Conservation (phyloP, 2,797 vertebrate species). For the Rhinatrema bivittatum region DNA sequence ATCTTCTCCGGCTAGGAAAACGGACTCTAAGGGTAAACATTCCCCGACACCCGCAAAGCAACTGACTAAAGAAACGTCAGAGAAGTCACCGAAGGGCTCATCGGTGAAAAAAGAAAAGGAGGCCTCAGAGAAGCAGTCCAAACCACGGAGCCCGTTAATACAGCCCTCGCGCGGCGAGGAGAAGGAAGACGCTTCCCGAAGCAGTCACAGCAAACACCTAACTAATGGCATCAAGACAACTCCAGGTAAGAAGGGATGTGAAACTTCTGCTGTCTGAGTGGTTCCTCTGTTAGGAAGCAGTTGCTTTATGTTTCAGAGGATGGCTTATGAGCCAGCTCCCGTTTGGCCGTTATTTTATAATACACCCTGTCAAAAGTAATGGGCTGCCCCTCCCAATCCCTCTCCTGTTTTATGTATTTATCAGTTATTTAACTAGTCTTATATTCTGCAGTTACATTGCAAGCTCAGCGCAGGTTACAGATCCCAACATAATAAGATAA, state of each 20-base stretch:
- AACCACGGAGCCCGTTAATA: constrained; percentile 57
- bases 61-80: constrained; percentile 51
- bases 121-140: constrained; percentile 61
- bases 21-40: constrained; percentile 72
- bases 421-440: too few species aligned
- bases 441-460: too few species aligned
- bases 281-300: background rate
- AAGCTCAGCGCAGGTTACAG: too few species aligned
- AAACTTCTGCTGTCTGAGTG: too few species aligned
- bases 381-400: too few species aligned
- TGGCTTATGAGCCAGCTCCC: too few species aligned
- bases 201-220: constrained; percentile 64
- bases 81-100: constrained; percentile 64
- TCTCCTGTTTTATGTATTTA: too few species aligned
- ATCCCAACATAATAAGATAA: too few species aligned
- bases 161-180: constrained; percentile 67
- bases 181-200: constrained; percentile 72
- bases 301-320: background rate
- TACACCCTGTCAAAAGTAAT: too few species aligned
- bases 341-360: too few species aligned
- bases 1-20: constrained; percentile 75
- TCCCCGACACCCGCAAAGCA: constrained; percentile 81
- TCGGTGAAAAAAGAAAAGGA: constrained; percentile 68
- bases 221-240: constrained; percentile 75
- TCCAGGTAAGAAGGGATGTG: constrained; percentile 62